Evolutionary conservation across 1,140 invertebrate species (phyloP).

Genomic region (Caerostris extrusa): DNA sequence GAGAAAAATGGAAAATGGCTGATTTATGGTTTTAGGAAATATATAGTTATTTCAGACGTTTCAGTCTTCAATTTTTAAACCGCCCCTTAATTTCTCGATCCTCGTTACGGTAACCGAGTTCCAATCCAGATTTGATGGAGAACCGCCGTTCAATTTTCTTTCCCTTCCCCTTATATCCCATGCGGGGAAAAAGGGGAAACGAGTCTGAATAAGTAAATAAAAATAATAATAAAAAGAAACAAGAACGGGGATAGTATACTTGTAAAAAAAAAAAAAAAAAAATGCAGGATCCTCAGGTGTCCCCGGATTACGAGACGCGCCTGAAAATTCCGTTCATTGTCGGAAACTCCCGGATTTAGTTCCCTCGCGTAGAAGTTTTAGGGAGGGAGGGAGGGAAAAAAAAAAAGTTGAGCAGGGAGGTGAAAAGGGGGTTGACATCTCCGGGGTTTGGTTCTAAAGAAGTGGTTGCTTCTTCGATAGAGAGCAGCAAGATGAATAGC

Average conservation of each 20-base stretch:
- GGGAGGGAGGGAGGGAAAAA: neutral
- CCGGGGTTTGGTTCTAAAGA: conserved; percentile 46
- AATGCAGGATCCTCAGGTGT: conserved; percentile 73
- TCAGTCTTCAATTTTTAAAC: conserved; percentile 29
- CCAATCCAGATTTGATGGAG: conserved; percentile 76
- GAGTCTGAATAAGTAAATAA: conserved; percentile 62
- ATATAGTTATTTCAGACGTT: no score
- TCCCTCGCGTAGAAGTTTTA: neutral
- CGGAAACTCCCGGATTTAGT: conserved; percentile 55
- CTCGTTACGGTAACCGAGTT: conserved; percentile 75
- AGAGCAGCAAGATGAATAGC: conserved; percentile 65
- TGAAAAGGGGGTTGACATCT: conserved; percentile 30
- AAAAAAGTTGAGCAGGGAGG: conserved; percentile 1
- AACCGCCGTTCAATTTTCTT: conserved; percentile 68
- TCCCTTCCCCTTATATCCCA: conserved; percentile 29
- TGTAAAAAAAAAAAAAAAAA: neutral
- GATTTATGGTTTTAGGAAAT: no score
- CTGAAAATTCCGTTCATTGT: conserved; percentile 70
- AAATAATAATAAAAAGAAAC: conserved; percentile 57
- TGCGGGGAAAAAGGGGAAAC: conserved; percentile 4
- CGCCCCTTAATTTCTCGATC: conserved; percentile 55
- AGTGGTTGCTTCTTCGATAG: conserved; percentile 64
- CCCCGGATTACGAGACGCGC: conserved; percentile 69
- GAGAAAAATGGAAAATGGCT: no score
- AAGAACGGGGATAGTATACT: neutral